Conservation (phyloP, 2,888 invertebrate genomes). For the Xylocampa areola region DNA sequence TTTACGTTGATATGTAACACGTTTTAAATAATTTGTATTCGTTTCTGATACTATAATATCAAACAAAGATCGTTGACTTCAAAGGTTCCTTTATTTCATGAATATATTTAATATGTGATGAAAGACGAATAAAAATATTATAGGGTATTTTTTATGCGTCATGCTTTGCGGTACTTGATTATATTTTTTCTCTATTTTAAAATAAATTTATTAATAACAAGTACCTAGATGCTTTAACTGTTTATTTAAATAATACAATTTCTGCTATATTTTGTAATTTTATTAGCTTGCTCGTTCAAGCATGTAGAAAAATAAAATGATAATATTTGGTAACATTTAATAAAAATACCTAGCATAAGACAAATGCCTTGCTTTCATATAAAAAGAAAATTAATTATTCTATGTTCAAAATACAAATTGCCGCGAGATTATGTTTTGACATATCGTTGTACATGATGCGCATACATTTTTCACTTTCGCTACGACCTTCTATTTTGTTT, state of each 20-base stretch:
- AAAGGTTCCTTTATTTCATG: constrained; percentile 42
- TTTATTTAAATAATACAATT: no score
- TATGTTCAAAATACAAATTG: constrained; percentile 29
- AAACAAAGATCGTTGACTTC: constrained; percentile 51
- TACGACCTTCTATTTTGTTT: constrained; percentile 30
- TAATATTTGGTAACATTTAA: background rate
- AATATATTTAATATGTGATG: constrained; percentile 31
- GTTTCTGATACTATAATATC: constrained; percentile 27
- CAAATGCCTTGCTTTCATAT: background rate
- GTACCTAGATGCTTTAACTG: no score
- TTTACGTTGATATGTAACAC: constrained; percentile 42
- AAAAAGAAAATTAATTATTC: constrained; percentile 16
- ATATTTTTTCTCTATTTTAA: no score
- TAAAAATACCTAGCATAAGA: background rate
- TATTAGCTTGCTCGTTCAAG: no score
- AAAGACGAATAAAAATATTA: constrained; percentile 30
- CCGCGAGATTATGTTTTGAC: constrained; percentile 16
- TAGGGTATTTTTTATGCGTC: constrained; percentile 23
- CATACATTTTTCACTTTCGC: constrained; percentile 23
- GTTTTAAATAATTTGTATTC: constrained; percentile 52
- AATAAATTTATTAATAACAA: no score
- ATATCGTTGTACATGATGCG: constrained; percentile 7
- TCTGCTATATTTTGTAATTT: no score
- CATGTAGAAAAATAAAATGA: background rate
- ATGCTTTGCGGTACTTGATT: background rate